Percentiles rank a stretch among this genome's conserved stretches.
Conservation (phyloP, 2,797 vertebrate genomes). For the Lithobates pipiens region DNA sequence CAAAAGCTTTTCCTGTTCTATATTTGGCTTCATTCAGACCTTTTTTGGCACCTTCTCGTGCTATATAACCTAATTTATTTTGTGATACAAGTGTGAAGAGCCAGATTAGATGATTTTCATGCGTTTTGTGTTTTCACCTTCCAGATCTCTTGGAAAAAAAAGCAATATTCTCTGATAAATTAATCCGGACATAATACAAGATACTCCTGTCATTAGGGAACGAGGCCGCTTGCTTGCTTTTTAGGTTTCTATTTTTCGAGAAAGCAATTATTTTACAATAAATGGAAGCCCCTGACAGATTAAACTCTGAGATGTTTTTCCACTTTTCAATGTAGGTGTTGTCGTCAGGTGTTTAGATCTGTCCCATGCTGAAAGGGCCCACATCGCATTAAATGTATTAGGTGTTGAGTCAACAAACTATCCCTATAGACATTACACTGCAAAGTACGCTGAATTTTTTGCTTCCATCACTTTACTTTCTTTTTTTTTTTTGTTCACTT, state of each 20-base stretch:
- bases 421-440: neutral
- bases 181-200: neutral
- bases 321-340: neutral
- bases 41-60: neutral
- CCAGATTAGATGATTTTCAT: neutral
- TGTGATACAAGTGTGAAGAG: neutral
- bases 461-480: neutral
- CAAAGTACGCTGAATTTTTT: neutral
- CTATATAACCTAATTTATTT: neutral
- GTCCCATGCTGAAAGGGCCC: constrained; percentile 1
- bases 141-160: neutral
- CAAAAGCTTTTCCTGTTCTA: too few species aligned
- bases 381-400: neutral
- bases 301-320: neutral
- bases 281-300: neutral
- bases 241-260: neutral
- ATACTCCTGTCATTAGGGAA: constrained; percentile 4
- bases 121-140: neutral
- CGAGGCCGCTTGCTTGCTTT: neutral
- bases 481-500: neutral
- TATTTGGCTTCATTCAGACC: neutral
- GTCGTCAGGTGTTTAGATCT: neutral
- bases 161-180: neutral
- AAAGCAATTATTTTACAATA: constrained; percentile 38
- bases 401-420: neutral